A percentile compares a stretch with the other conserved stretches of the same genome.
Evolutionary conservation across 1,140 invertebrate genomes (phyloP).

Genomic region (Cydia splendana): DNA sequence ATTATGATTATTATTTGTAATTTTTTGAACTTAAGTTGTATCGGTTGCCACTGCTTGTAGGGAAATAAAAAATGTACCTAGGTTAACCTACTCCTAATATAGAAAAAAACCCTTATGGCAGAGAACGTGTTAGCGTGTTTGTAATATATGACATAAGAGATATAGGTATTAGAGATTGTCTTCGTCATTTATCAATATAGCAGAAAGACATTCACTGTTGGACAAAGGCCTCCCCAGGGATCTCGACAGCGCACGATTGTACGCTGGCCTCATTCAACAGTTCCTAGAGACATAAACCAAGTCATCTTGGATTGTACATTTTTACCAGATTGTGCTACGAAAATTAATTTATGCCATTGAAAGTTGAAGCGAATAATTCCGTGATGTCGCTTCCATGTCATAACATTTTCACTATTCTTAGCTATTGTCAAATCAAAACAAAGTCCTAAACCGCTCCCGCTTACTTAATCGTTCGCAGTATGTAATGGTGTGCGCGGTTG

Average conservation of each 20-base stretch:
- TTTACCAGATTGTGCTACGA: no score
- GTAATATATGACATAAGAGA: no score
- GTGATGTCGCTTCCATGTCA: not conserved
- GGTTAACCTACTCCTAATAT: no score
- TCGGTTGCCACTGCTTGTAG: no score
- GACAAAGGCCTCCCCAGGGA: not conserved
- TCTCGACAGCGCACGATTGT: not conserved
- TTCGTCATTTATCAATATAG: not conserved
- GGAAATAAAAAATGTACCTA: no score
- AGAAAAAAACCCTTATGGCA: no score
- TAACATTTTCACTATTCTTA: not conserved
- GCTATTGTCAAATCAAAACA: not conserved
- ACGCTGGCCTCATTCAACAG: not conserved
- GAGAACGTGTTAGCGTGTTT: no score
- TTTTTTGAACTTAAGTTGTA: no score
- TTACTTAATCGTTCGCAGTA: conserved; percentile 38
- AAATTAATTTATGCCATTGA: no score
- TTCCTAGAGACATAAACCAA: no score
- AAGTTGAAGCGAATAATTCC: not conserved
- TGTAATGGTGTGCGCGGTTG: conserved; percentile 58
- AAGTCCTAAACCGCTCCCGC: not conserved
- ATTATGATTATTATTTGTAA: no score
- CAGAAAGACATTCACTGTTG: not conserved
- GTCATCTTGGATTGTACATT: no score
- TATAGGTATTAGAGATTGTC: not conserved